Conservation (phyloP, 2,797 vertebrate genomes). For the Neosalanx taihuensis region DNA sequence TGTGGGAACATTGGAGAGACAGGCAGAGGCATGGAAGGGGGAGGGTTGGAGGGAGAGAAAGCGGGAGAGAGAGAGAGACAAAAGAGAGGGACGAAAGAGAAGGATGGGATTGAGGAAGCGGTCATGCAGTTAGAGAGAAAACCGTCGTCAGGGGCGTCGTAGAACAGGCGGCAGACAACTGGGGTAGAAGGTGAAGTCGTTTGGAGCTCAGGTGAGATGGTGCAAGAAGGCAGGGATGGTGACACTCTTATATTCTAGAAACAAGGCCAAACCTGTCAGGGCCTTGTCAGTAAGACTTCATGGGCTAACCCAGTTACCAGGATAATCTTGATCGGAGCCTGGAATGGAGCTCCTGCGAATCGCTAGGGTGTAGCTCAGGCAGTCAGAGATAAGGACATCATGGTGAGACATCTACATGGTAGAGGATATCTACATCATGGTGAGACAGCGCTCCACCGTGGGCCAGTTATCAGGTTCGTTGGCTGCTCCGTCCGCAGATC, state of each 20-base stretch:
- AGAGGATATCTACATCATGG: constrained; percentile 58
- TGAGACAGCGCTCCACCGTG: constrained; percentile 41
- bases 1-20: constrained; percentile 56
- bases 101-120: too few species aligned
- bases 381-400: constrained; percentile 53
- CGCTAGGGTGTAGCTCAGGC: constrained; percentile 41
- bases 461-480: constrained; percentile 55
- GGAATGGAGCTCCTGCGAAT: constrained; percentile 49
- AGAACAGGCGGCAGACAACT: too few species aligned
- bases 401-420: constrained; percentile 35
- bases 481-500: constrained; percentile 27
- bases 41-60: background rate
- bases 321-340: constrained; percentile 26
- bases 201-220: too few species aligned
- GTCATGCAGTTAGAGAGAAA: too few species aligned
- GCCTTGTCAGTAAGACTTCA: background rate
- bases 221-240: too few species aligned
- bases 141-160: too few species aligned
- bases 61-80: background rate
- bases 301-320: background rate
- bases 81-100: background rate
- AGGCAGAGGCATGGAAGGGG: background rate
- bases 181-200: too few species aligned
- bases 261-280: background rate
- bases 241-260: background rate